phyloP scores from a whole-genome alignment of 2,797 vertebrate species.

The Acipenser transmontanus region DNA sequence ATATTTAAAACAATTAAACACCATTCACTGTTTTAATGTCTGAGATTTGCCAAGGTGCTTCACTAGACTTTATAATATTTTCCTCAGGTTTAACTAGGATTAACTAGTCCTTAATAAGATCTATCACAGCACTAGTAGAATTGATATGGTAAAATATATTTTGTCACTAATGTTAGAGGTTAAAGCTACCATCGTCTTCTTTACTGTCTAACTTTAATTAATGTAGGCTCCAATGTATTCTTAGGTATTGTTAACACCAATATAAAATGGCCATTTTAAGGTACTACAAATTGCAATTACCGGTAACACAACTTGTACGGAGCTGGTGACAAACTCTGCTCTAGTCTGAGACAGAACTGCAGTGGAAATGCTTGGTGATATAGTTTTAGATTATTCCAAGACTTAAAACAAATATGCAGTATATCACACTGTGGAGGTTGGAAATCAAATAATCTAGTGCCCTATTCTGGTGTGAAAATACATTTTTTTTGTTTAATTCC shows the following conservation, averaged over 20 bases:
- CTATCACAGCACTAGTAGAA: constrained; percentile 32
- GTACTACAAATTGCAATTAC: constrained; percentile 32
- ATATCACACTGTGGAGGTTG: too few species aligned
- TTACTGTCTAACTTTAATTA: constrained; percentile 25
- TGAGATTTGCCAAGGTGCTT: constrained; percentile 34
- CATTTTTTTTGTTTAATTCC: too few species aligned
- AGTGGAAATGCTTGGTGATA: neutral
- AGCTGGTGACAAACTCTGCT: too few species aligned
- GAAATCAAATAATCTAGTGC: too few species aligned
- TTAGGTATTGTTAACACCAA: constrained; percentile 26
- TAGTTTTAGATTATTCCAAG: neutral
- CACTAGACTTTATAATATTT: constrained; percentile 13
- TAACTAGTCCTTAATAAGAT: constrained; percentile 21
- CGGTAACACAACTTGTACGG: too few species aligned
- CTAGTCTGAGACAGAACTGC: too few species aligned
- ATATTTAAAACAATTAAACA: too few species aligned
- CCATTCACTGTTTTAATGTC: constrained; percentile 41
- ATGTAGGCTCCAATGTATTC: constrained; percentile 23
- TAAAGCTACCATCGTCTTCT: constrained; percentile 24
- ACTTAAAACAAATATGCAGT: too few species aligned
- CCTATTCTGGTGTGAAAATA: too few species aligned
- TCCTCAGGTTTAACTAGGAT: constrained; percentile 22
- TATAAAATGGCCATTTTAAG: constrained; percentile 17
- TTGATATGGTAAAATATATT: constrained; percentile 28
- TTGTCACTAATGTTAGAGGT: constrained; percentile 19